Evolutionary conservation across 2,797 vertebrate genomes (phyloP), one percentile per base, ranked within the genome.

Genomic region (Tangara arthus): DNA sequence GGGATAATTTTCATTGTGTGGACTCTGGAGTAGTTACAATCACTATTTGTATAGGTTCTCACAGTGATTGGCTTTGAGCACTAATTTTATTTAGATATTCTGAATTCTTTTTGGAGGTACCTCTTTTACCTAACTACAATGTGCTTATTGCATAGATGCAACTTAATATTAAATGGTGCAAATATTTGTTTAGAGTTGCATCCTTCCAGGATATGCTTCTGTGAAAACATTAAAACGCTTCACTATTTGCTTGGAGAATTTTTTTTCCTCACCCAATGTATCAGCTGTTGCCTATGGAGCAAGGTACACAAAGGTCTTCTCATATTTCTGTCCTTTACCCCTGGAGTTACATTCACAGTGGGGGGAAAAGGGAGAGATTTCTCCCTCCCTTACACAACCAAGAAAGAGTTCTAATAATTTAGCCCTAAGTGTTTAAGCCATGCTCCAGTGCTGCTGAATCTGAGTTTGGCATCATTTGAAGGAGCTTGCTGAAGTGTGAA

Each of bases 401-500:
- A 70, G 56, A 64, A 71, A 87, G 70, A 66, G 44, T 56, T 86
- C 78, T 77, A 77, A 72, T 56, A 91, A 94, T 96, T 90, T 96
- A 95, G 87, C 91, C 87, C 34, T 64, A 39, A 94, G 87, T 83
- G 65, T 84, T 96, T 84, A 79, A 94, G 66, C 65, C 70, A 86
- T 70, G 89, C 72, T 95, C 56, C 80, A 88, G 63, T 93, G 94
- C 92, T 93, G 56, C 63, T 66, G 82, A 96, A 93, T 90, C 80
- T 88, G 82, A 93, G 87, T 66, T 64, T 96, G 94, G 94, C 93
- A 96, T 61, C 66, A 68, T 90, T 88, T 96, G 95, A 97, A 97
- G 94, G 95, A 96, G 77, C n/a, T 88, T 96, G 85, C 77, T 92
- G 92, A 81, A 95, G 89, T 94, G 84, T 96, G 91, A 96, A 96